Evolutionary conservation across 2,797 vertebrate species (phyloP).

Genomic region (Enteromius thamalakanensis): DNA sequence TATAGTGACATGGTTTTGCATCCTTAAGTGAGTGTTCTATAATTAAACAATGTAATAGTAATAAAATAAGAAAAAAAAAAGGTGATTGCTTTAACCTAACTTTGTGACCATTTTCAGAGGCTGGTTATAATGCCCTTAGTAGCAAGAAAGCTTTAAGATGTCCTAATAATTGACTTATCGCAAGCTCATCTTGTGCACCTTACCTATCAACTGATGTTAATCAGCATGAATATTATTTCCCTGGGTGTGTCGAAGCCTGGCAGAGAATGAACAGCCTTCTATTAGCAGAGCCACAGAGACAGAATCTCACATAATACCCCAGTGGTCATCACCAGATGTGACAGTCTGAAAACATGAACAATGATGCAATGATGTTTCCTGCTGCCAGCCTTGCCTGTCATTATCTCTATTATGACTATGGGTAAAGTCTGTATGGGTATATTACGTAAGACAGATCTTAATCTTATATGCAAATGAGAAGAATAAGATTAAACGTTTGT

Average conservation of each 20-base stretch:
- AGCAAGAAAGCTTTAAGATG: neutral
- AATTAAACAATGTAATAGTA: neutral
- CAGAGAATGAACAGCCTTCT: constrained; percentile 29
- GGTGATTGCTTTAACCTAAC: neutral
- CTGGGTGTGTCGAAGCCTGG: neutral
- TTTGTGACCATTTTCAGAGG: neutral
- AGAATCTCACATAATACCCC: constrained; percentile 27
- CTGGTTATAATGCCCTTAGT: neutral
- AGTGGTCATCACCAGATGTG: constrained; percentile 42
- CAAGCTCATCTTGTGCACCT: neutral
- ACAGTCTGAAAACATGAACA: constrained; percentile 40
- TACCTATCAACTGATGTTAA: constrained; percentile 14
- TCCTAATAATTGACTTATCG: neutral
- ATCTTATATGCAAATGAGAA: constrained; percentile 1
- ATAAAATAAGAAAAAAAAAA: neutral
- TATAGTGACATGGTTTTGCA: neutral
- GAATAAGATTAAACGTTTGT: neutral
- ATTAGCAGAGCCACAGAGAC: neutral
- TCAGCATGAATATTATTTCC: constrained; percentile 8
- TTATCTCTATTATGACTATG: constrained; percentile 10
- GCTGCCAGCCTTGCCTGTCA: constrained; percentile 8
- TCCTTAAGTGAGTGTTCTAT: neutral
- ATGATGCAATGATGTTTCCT: constrained; percentile 33
- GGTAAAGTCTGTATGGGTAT: neutral
- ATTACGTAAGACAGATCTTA: neutral